A percentile compares a stretch with the other conserved stretches of the same genome.
These are phyloP conservation scores for Parnassius glacialis DNA, from an alignment of 2,888 invertebrate genomes.

Conservation along the genomic window DNA sequence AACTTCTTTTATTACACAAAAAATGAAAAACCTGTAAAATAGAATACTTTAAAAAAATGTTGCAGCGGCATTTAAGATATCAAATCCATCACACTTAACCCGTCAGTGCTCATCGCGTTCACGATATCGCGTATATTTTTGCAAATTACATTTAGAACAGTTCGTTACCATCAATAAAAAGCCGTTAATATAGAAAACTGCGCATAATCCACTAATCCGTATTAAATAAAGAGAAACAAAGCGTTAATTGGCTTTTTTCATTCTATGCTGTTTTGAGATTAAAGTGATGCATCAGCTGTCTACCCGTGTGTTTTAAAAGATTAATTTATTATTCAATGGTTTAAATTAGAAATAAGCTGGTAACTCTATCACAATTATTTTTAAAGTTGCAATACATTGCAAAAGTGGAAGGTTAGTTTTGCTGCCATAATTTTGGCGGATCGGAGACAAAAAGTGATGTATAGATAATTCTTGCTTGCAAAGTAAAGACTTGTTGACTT, in stretches of 20 bases:
- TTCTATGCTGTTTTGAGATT: slow-evolving; percentile 16
- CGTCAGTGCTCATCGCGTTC: not conserved
- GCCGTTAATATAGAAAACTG: slow-evolving; percentile 19
- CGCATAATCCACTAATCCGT: slow-evolving; percentile 23
- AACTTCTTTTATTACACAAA: no score
- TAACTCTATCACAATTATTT: slow-evolving; percentile 7
- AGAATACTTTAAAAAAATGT: not conserved
- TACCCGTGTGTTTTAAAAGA: slow-evolving; percentile 4
- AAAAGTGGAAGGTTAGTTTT: no score
- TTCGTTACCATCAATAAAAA: slow-evolving; percentile 15
- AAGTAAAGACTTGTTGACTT: no score
- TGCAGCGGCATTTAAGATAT: slow-evolving; percentile 3
- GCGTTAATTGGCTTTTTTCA: slow-evolving; percentile 25
- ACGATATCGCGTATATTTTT: slow-evolving; percentile 1
- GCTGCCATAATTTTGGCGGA: no score
- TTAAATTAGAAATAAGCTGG: slow-evolving; percentile 19
- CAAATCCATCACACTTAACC: slow-evolving; percentile 7
- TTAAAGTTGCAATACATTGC: no score
- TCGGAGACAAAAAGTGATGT: no score
- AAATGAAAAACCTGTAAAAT: no score
- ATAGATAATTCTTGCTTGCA: no score
- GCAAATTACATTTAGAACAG: not conserved
- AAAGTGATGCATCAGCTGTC: slow-evolving; percentile 14
- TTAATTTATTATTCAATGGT: slow-evolving; percentile 13
- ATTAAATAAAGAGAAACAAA: slow-evolving; percentile 22